Percentiles rank a stretch among this genome's conserved stretches.
Evolutionary conservation across 1,140 invertebrate species (phyloP).

Genomic region (Mizuhopecten yessoensis): DNA sequence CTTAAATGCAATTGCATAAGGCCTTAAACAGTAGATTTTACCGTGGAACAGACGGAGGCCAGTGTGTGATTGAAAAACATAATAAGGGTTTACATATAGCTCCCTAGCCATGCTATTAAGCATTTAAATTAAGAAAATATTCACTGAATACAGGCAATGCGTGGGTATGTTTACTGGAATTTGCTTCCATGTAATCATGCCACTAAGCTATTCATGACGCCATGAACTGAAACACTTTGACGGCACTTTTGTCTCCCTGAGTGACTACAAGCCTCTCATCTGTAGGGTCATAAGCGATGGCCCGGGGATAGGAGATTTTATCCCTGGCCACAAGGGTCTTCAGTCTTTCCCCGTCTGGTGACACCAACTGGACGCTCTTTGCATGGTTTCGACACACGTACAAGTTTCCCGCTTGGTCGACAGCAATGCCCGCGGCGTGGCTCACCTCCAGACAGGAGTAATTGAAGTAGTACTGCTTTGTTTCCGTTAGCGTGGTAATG

Average conservation of each 20-base stretch:
- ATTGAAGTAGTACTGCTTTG: constrained; percentile 50
- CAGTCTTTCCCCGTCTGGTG: constrained; percentile 55
- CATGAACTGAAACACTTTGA: constrained; percentile 58
- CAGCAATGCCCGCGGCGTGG: constrained; percentile 52
- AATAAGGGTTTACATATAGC: too few relatives aligned
- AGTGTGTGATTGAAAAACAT: too few relatives aligned
- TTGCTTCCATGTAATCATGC: too few relatives aligned
- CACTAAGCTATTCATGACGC: not conserved
- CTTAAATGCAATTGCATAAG: too few relatives aligned
- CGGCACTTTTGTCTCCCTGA: constrained; percentile 55
- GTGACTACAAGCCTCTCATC: constrained; percentile 61
- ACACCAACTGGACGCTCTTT: constrained; percentile 58
- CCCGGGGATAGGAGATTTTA: constrained; percentile 57
- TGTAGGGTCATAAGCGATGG: constrained; percentile 55
- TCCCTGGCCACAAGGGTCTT: constrained; percentile 55
- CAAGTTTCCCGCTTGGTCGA: constrained; percentile 57
- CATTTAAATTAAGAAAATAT: too few relatives aligned
- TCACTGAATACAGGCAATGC: too few relatives aligned
- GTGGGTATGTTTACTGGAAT: too few relatives aligned
- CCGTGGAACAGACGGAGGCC: too few relatives aligned
- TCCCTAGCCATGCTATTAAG: too few relatives aligned
- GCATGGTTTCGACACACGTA: constrained; percentile 61
- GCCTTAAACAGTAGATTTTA: too few relatives aligned
- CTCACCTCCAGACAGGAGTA: constrained; percentile 58
- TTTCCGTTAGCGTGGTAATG: constrained; percentile 56